Evolutionary conservation across 2,888 invertebrate genomes (phyloP).

Genomic region (Cantharis flavilabris): DNA sequence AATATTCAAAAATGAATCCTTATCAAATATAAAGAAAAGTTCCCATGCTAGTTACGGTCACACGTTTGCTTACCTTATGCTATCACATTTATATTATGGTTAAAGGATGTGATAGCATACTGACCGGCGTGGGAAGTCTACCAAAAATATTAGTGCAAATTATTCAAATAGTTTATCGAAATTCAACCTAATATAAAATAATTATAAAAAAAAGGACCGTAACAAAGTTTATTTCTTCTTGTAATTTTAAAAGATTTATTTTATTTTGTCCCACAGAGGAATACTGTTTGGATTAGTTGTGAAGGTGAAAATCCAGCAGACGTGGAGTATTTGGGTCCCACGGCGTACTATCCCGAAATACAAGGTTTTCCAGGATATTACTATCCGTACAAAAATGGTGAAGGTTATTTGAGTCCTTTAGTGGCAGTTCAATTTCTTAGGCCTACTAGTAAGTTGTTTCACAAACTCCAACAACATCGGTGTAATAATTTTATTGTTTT

Average conservation of each 20-base stretch:
- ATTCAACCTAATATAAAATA: no score
- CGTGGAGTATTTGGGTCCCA: slow-evolving; percentile 85
- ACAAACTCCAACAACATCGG: not conserved
- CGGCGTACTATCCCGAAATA: slow-evolving; percentile 75
- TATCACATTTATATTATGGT: no score
- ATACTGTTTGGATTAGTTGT: slow-evolving; percentile 91
- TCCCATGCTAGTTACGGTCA: no score
- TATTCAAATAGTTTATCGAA: no score
- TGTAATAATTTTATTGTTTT: slow-evolving; percentile 47
- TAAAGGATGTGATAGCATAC: no score
- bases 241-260: not conserved
- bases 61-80: no score
- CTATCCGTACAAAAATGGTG: slow-evolving; percentile 85
- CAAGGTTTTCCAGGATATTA: slow-evolving; percentile 88
- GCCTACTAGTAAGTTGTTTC: slow-evolving; percentile 70
- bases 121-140: no score
- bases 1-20: no score
- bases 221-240: no score
- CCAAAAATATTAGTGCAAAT: no score
- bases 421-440: slow-evolving; percentile 84
- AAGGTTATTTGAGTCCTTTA: slow-evolving; percentile 86
- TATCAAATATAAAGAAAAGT: no score
- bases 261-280: slow-evolving; percentile 59
- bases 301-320: slow-evolving; percentile 93
- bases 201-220: no score